Evolutionary conservation across 2,888 invertebrate genomes (phyloP).

Genomic region (Tachina fera): DNA sequence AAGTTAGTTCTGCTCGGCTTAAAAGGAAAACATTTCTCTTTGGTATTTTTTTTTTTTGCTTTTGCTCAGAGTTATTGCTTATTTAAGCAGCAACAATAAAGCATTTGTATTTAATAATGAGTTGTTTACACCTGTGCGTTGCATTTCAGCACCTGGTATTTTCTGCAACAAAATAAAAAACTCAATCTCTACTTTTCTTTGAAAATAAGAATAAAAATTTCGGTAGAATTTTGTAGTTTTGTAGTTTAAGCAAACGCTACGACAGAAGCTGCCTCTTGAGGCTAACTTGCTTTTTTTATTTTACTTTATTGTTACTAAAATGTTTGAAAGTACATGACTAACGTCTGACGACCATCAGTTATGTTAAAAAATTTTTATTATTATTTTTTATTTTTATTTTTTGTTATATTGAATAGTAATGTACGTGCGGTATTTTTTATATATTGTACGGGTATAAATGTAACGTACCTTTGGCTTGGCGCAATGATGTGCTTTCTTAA

Average conservation of each 20-base stretch:
- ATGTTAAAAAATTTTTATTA: constrained; percentile 65
- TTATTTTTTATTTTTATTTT: too few species aligned
- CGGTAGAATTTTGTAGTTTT: constrained; percentile 50
- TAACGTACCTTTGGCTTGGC: not conserved
- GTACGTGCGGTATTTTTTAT: constrained; percentile 62
- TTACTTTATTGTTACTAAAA: constrained; percentile 19
- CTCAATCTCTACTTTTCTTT: not conserved
- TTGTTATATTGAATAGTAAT: constrained; percentile 45
- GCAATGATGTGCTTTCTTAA: not conserved
- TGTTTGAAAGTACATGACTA: constrained; percentile 43
- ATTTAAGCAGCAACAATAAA: not conserved
- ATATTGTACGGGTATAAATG: constrained; percentile 30
- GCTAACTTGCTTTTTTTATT: constrained; percentile 7
- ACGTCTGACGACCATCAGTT: constrained; percentile 52
- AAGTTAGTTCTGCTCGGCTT: constrained; percentile 23
- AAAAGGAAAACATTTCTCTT: constrained; percentile 20
- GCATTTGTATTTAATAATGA: constrained; percentile 7
- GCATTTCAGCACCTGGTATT: constrained; percentile 52
- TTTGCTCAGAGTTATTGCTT: not conserved
- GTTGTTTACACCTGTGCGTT: constrained; percentile 68
- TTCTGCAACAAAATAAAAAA: not conserved
- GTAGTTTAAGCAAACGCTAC: constrained; percentile 28
- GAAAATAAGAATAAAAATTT: not conserved
- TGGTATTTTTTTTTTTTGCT: not conserved
- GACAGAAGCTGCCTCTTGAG: not conserved